phyloP scores from a whole-genome alignment of 2,113 vertebrate genomes.

The Macaca nemestrina region DNA sequence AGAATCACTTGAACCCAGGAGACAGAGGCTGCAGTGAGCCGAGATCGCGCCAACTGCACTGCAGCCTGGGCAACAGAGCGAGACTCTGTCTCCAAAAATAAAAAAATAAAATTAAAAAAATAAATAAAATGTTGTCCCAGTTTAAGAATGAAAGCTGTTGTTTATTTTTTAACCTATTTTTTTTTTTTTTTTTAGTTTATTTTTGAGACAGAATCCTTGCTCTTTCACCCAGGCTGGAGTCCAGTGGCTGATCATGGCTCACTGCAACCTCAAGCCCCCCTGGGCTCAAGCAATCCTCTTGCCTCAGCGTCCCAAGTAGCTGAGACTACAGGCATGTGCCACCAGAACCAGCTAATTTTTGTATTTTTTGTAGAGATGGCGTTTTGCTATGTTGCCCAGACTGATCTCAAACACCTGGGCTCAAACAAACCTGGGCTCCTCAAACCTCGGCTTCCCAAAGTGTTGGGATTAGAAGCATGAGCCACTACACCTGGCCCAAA shows the following conservation, averaged over 20 bases:
- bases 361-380: not conserved
- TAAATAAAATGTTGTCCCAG: not conserved
- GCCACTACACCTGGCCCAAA: not conserved
- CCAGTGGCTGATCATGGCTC: not conserved
- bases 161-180: not conserved
- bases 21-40: too few species aligned
- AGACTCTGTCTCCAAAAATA: not conserved
- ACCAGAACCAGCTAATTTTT: not conserved
- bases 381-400: not conserved
- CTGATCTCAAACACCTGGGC: not conserved
- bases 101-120: not conserved
- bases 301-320: not conserved
- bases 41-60: too few species aligned
- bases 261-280: not conserved
- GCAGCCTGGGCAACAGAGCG: not conserved
- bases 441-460: not conserved
- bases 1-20: too few species aligned
- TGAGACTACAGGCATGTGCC: not conserved
- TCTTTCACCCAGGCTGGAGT: not conserved
- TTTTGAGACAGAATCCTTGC: not conserved
- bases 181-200: not conserved
- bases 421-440: not conserved
- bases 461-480: not conserved
- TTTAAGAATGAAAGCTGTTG: conserved; percentile 5
- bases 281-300: not conserved